A percentile compares a stretch with the other conserved stretches of the same genome.
Evolutionary conservation across 2,888 invertebrate genomes (phyloP).

Genomic region (Elmis aenea): DNA sequence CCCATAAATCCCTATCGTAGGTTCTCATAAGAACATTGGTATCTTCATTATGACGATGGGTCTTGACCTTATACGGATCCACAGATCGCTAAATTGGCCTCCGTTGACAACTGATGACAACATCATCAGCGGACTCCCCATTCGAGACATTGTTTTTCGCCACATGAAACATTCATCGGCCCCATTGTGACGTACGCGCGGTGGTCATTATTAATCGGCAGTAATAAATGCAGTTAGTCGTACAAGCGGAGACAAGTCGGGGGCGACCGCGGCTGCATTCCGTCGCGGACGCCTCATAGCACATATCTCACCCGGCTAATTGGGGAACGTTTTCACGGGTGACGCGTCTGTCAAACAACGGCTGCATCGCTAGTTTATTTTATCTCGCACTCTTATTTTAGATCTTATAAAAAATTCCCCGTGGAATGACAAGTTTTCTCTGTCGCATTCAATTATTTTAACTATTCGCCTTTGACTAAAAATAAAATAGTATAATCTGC

Average conservation of each 20-base stretch:
- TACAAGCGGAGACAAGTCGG: conserved; percentile 30
- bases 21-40: conserved; percentile 40
- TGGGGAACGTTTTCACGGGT: conserved; percentile 44
- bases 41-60: conserved; percentile 47
- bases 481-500: conserved; percentile 20
- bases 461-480: conserved; percentile 33
- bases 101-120: conserved; percentile 46
- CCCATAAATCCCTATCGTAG: conserved; percentile 44
- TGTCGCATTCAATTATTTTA: conserved; percentile 39
- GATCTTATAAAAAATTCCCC: conserved; percentile 26
- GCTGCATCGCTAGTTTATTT: conserved; percentile 37
- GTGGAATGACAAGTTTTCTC: conserved; percentile 27
- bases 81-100: conserved; percentile 41
- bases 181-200: conserved; percentile 32
- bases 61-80: conserved; percentile 44
- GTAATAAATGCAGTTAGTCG: conserved; percentile 35
- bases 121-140: conserved; percentile 44
- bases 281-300: conserved; percentile 29
- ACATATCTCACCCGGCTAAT: conserved; percentile 45
- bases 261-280: conserved; percentile 33
- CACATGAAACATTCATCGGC: conserved; percentile 42
- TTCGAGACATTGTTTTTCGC: conserved; percentile 42
- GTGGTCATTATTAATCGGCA: conserved; percentile 34
- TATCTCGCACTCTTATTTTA: conserved; percentile 25
- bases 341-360: conserved; percentile 43